A percentile compares a stretch with the other conserved stretches of the same genome.
Conservation (phyloP, 2,888 invertebrate genomes). For the Limnephilus rhombicus region DNA sequence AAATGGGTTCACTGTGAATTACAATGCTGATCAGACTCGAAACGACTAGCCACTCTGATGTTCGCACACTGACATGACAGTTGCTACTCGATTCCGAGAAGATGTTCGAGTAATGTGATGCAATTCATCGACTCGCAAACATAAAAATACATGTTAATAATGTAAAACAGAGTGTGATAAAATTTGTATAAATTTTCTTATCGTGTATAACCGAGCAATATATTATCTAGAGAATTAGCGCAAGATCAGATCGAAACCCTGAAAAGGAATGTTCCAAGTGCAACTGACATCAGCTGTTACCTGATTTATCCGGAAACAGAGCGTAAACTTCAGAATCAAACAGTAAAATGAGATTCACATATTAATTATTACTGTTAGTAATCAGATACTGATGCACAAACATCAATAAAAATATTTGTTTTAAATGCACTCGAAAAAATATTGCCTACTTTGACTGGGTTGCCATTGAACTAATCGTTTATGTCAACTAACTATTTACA, state of each 20-base stretch:
- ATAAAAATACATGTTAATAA: conserved; percentile 28
- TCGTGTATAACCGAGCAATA: conserved; percentile 36
- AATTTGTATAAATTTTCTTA: conserved; percentile 45
- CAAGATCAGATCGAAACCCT: conserved; percentile 57
- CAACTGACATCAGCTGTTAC: conserved; percentile 61
- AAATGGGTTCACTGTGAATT: neutral
- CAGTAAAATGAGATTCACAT: conserved; percentile 53
- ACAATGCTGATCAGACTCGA: neutral
- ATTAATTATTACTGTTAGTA: conserved; percentile 39
- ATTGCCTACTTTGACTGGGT: conserved; percentile 50
- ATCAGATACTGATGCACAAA: conserved; percentile 50
- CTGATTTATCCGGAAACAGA: conserved; percentile 53
- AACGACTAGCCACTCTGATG: neutral
- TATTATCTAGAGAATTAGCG: conserved; percentile 55
- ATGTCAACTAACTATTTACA: conserved; percentile 35
- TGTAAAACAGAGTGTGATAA: conserved; percentile 19
- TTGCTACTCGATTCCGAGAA: conserved; percentile 16
- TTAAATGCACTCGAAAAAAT: conserved; percentile 53
- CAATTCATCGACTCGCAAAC: conserved; percentile 29
- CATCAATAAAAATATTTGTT: conserved; percentile 46
- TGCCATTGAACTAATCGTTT: conserved; percentile 49
- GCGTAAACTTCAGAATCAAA: conserved; percentile 42
- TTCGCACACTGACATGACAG: conserved; percentile 22
- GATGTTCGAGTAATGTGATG: conserved; percentile 39
- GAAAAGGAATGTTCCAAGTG: conserved; percentile 58